Base-by-base conservation (phyloP, 2,888 invertebrate genomes). In the Drosophila acutilabella region DNA sequence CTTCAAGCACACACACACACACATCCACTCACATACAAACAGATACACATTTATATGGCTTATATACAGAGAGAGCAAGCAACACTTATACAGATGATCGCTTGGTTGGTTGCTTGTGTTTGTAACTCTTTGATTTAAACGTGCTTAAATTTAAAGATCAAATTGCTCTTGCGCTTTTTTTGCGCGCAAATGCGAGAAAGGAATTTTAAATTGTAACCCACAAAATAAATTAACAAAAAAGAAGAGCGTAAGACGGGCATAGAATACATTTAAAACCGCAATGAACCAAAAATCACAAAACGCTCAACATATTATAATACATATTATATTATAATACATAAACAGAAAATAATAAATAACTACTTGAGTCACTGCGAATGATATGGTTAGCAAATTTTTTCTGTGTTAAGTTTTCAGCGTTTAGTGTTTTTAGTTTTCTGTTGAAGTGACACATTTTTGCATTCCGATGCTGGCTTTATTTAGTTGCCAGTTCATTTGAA, bases 91-190 rank as follows among this genome's bases (percentile, higher is more conserved):
- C 75, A 71, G 38, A 75, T 57, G 57, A 71, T 74, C 62, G 74
- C 54, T 54, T 54, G 45, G 36, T 53, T 64, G 60, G 14, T 14
- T 74, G 61, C 85, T 81, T 51, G 81, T 84, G 51, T 68, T 57
- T 66, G 82, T 80, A 72, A 81, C 81, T 86, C 81, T 83, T 86
- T 86, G 79, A 81, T 83, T 86, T 84, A 82, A 85, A 85, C 84
- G 87, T 87, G 87, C 82, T 85, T 85, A 85, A 85, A 85, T 85
- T 87, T 85, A 85, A 85, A 85, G 87, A 85, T 87, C 82, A 80
- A 87, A 85, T 85, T 87, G 80, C 80, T 71, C 76, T 70, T 67
- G 57, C 57, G 77, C 64, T 62, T 73, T 65, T 65, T 66, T 68
- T 56, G 56, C 57, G 58, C 38, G 61, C 44, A 66, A 71, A 56